Percentiles rank a stretch among this genome's conserved stretches.
phyloP scores from a whole-genome alignment of 2,888 invertebrate species.

The Kryphioiulus occultus region DNA sequence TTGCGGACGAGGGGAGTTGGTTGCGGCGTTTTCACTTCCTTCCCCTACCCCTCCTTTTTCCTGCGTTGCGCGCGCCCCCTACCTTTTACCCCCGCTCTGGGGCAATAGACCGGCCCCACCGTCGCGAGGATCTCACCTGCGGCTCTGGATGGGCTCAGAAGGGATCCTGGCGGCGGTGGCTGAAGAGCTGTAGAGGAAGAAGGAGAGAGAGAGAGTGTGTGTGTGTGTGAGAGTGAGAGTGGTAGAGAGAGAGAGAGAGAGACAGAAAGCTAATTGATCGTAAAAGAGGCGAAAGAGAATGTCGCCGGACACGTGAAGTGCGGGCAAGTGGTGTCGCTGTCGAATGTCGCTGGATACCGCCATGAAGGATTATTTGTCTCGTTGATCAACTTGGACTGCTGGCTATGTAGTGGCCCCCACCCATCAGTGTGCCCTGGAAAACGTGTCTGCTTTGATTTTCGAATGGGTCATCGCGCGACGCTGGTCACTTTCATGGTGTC shows the following conservation, averaged over 20 bases:
- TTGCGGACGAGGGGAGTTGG: not conserved
- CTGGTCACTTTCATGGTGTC: not conserved
- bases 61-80: not conserved
- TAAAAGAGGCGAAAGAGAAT: not conserved
- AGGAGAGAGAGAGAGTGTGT: not conserved
- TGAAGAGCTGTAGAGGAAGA: not conserved
- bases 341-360: not conserved
- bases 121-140: not conserved
- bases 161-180: constrained; percentile 1
- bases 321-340: not conserved
- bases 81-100: not conserved
- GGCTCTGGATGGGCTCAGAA: not conserved
- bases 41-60: constrained; percentile 30
- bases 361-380: not conserved
- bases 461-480: not conserved
- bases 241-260: not conserved
- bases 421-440: too few relatives aligned
- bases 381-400: not conserved
- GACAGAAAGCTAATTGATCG: not conserved
- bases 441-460: not conserved
- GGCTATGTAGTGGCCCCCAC: too few relatives aligned
- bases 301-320: not conserved
- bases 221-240: too few relatives aligned
- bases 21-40: not conserved
- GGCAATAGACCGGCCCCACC: not conserved